These are phyloP conservation scores for Drosophila demipolita DNA, from an alignment of 2,888 invertebrate genomes.

Conservation along the genomic window DNA sequence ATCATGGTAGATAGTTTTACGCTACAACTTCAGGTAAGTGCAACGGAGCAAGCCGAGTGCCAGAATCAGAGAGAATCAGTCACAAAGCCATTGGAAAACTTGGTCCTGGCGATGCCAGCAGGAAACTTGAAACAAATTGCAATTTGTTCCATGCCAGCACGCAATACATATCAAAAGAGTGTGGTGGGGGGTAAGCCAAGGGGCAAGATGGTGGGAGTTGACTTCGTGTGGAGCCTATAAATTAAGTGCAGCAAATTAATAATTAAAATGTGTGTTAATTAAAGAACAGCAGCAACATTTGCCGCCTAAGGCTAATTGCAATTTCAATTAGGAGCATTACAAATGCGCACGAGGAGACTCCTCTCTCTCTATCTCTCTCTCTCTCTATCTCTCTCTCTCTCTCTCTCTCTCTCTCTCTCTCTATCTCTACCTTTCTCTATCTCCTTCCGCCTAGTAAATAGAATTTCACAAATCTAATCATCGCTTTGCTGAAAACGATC, in stretches of 20 bases:
- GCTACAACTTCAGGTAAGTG: slow-evolving; percentile 16
- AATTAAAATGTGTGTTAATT: slow-evolving; percentile 80
- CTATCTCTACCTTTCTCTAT: not conserved
- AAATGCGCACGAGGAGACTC: slow-evolving; percentile 16
- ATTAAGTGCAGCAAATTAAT: slow-evolving; percentile 80
- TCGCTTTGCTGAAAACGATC: slow-evolving; percentile 19
- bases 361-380: too few relatives aligned
- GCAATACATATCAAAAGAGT: slow-evolving; percentile 31
- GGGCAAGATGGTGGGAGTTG: not conserved
- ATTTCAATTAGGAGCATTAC: slow-evolving; percentile 71
- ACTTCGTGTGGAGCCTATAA: slow-evolving; percentile 60
- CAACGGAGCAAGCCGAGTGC: not conserved
- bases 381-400: not conserved
- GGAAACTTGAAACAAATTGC: slow-evolving; percentile 79
- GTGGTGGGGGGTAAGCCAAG: not conserved
- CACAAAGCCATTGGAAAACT: slow-evolving; percentile 63
- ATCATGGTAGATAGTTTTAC: slow-evolving; percentile 44
- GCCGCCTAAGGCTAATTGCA: slow-evolving; percentile 65
- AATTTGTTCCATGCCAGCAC: slow-evolving; percentile 67
- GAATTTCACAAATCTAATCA: slow-evolving; percentile 21
- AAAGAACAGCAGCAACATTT: slow-evolving; percentile 40
- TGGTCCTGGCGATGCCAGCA: slow-evolving; percentile 56
- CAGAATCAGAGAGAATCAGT: not conserved
- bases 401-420: not conserved
- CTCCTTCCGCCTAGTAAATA: slow-evolving; percentile 8